Evolutionary conservation across 2,888 invertebrate genomes (phyloP).

Genomic region (Synanthedon vespiformis): DNA sequence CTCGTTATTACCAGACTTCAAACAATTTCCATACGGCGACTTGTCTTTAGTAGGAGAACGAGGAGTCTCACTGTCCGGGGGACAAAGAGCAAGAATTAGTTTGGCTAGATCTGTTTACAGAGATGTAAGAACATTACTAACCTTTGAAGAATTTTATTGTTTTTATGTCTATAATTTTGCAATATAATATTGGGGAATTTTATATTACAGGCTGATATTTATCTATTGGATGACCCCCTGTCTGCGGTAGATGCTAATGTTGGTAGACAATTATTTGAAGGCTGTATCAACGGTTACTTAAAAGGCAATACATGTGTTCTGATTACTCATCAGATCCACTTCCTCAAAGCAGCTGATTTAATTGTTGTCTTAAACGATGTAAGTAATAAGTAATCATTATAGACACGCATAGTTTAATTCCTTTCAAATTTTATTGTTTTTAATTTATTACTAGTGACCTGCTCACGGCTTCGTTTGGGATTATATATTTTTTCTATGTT

Average conservation of each 20-base stretch:
- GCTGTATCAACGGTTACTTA: constrained; percentile 76
- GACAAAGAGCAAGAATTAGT: constrained; percentile 85
- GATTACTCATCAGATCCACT: constrained; percentile 88
- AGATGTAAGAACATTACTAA: constrained; percentile 63
- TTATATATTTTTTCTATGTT: constrained; percentile 5
- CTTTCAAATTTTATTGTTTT: too few relatives aligned
- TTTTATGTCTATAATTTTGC: background rate
- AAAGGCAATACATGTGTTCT: constrained; percentile 78
- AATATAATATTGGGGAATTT: background rate
- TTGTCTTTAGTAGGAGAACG: constrained; percentile 84
- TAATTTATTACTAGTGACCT: too few relatives aligned
- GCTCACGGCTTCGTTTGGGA: too few relatives aligned
- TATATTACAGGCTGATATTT: constrained; percentile 76
- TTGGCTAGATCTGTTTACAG: constrained; percentile 82
- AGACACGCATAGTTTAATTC: background rate
- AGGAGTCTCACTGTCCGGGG: constrained; percentile 85
- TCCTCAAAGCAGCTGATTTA: constrained; percentile 51
- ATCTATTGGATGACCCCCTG: constrained; percentile 84
- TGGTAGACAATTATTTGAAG: constrained; percentile 79
- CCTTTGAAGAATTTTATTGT: background rate
- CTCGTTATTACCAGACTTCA: constrained; percentile 76
- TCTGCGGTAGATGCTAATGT: constrained; percentile 86
- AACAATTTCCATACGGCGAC: constrained; percentile 81
- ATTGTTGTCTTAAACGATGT: constrained; percentile 70
- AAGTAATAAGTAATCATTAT: constrained; percentile 2